Evolutionary conservation across 2,113 vertebrate genomes (phyloP).

Genomic region (Pelusios castaneus): DNA sequence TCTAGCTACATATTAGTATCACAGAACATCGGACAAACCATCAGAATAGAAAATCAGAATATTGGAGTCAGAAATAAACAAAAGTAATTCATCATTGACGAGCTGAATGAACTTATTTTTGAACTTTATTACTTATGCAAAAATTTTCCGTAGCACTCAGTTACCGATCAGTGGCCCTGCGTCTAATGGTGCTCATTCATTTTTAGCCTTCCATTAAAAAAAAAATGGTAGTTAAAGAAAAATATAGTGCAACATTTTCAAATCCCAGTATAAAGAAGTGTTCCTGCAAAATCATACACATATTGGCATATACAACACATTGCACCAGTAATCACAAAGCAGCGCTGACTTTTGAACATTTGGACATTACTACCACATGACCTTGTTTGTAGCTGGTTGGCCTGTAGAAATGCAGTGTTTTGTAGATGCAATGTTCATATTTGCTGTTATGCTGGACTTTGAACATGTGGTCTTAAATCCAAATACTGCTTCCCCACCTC

Average conservation of each 20-base stretch:
- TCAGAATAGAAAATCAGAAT: neutral
- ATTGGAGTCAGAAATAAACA: neutral
- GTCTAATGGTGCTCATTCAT: neutral
- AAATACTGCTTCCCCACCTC: neutral
- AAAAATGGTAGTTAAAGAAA: neutral
- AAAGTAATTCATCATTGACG: neutral
- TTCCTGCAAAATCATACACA: neutral
- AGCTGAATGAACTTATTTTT: neutral
- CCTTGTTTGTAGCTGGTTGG: neutral
- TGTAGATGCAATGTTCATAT: neutral
- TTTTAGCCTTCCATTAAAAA: neutral
- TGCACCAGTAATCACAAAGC: neutral
- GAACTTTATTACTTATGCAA: neutral
- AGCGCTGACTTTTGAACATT: neutral
- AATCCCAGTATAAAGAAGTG: neutral
- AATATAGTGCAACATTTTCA: neutral
- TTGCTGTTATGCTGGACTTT: neutral
- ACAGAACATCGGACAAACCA: neutral
- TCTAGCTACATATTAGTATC: slow-evolving; percentile 24
- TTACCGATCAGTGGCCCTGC: neutral
- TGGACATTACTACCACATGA: neutral
- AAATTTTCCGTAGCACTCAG: neutral
- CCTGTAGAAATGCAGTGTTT: neutral
- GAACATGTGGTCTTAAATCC: neutral
- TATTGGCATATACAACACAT: neutral